phyloP scores from a whole-genome alignment of 2,888 invertebrate genomes.

The Globia sparganii region DNA sequence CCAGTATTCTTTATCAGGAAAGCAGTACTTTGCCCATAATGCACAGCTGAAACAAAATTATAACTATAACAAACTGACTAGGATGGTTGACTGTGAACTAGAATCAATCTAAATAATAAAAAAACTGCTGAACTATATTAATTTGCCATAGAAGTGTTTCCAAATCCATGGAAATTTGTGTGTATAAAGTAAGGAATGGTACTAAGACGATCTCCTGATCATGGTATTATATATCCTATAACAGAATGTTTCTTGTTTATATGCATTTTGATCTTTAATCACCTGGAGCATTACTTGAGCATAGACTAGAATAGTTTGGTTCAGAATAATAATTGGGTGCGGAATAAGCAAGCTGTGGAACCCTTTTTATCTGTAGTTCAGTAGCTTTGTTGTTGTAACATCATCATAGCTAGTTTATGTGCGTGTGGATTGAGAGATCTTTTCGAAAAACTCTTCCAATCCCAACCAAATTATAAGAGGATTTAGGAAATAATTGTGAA shows the following conservation, averaged over 20 bases:
- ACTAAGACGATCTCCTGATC: too few species aligned
- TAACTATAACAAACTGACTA: neutral
- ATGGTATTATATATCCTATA: neutral
- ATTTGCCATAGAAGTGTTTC: conserved; percentile 8
- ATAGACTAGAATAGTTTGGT: too few species aligned
- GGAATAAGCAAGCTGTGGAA: neutral
- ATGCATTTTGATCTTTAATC: neutral
- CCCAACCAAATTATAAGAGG: too few species aligned
- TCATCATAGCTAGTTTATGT: neutral
- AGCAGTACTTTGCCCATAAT: conserved; percentile 9
- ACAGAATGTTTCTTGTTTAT: neutral
- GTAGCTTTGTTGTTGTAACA: neutral
- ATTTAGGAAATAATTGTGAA: too few species aligned
- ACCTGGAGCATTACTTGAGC: neutral
- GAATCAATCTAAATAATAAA: neutral
- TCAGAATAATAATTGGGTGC: neutral
- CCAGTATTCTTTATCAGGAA: conserved; percentile 6
- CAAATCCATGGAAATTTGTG: conserved; percentile 5
- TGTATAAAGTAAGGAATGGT: conserved; percentile 3
- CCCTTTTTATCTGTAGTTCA: neutral
- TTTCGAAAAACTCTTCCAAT: too few species aligned
- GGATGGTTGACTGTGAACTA: neutral
- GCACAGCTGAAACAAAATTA: neutral
- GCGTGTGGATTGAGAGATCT: too few species aligned
- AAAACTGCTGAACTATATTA: neutral